Conservation (phyloP, 37 sponge, comb jelly and placozoan genomes). For the Theonella swinhoei region DNA sequence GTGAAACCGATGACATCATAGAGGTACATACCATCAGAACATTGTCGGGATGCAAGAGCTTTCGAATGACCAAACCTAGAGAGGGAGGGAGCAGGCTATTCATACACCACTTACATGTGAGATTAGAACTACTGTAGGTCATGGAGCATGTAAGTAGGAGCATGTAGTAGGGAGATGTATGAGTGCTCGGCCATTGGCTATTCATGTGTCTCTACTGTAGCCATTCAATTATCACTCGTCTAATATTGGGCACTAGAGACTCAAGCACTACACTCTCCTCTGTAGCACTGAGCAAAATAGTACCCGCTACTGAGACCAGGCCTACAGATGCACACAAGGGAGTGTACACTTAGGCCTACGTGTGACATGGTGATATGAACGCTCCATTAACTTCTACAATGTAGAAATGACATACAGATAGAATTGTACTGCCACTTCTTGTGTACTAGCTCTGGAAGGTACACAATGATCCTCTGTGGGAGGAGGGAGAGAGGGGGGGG, state of each 20-base stretch:
- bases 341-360: too few relatives aligned
- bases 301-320: too few relatives aligned
- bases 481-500: slow-evolving; percentile 16
- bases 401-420: too few relatives aligned
- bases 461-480: slow-evolving; percentile 61
- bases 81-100: background rate
- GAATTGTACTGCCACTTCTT: slow-evolving; percentile 86
- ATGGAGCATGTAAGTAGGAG: too few relatives aligned
- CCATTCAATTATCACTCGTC: background rate
- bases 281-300: background rate
- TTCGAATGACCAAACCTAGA: slow-evolving; percentile 74
- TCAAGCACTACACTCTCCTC: background rate
- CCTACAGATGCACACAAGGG: too few relatives aligned
- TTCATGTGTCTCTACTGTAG: background rate
- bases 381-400: too few relatives aligned
- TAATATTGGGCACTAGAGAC: background rate
- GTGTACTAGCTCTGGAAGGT: slow-evolving; percentile 78
- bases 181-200: background rate
- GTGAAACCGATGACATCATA: background rate
- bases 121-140: background rate
- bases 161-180: too few relatives aligned
- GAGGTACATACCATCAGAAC: background rate
- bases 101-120: background rate
- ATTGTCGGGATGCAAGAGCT: slow-evolving; percentile 83
- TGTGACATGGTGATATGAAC: too few relatives aligned